phyloP scores from a whole-genome alignment of 2,113 vertebrate genomes.

The Onychostoma macrolepis region DNA sequence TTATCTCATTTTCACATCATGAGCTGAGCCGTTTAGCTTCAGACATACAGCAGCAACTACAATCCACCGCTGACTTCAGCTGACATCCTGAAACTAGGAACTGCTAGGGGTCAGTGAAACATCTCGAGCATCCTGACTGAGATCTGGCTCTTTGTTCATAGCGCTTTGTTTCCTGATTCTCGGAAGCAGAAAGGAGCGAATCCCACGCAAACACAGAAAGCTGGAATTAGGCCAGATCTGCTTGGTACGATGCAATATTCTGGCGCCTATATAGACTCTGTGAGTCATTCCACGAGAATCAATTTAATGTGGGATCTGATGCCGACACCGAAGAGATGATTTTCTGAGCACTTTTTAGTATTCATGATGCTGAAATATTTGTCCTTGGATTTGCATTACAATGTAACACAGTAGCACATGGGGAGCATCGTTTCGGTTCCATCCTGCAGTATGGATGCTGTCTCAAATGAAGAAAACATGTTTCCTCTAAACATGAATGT shows the following conservation, averaged over 20 bases:
- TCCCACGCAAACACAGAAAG: conserved; percentile 21
- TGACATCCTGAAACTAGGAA: not conserved
- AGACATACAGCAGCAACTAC: not conserved
- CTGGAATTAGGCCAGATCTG: conserved; percentile 15
- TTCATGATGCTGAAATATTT: not conserved
- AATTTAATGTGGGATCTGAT: not conserved
- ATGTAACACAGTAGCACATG: not conserved
- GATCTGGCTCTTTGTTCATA: not conserved
- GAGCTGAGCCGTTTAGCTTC: not conserved
- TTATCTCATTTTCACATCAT: not conserved
- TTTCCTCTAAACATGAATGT: not conserved
- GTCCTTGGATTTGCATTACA: not conserved
- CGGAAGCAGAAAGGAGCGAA: not conserved
- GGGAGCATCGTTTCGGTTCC: not conserved
- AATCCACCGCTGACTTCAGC: not conserved
- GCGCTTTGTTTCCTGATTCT: not conserved
- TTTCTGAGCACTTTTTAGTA: not conserved
- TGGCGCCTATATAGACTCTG: not conserved
- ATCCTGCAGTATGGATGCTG: not conserved
- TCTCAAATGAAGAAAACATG: conserved; percentile 31
- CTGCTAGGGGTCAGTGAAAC: not conserved
- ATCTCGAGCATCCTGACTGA: not conserved
- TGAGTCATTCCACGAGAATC: conserved; percentile 22
- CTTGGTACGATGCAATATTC: not conserved
- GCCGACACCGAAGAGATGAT: not conserved